These are phyloP conservation scores for Trichonephila clavipes DNA, from an alignment of 1,140 invertebrate genomes.

Conservation along the genomic window DNA sequence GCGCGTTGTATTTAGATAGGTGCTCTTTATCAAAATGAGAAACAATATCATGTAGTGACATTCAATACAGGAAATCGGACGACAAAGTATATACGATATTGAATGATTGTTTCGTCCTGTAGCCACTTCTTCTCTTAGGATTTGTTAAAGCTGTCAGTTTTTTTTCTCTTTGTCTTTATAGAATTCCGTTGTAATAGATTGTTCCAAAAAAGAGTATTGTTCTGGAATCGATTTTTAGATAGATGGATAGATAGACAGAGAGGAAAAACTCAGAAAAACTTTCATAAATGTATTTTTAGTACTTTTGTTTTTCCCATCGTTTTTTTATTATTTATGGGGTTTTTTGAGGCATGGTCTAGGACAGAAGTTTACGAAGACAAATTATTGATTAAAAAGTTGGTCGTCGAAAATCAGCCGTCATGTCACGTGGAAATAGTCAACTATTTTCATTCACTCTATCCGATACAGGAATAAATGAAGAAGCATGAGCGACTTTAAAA, in stretches of 20 bases:
- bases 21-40: slow-evolving; percentile 4
- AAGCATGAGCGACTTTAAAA: neutral
- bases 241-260: too few relatives aligned
- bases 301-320: neutral
- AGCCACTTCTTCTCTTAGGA: slow-evolving; percentile 43
- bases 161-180: slow-evolving; percentile 29
- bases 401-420: slow-evolving; percentile 54
- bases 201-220: slow-evolving; percentile 50
- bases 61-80: slow-evolving; percentile 20
- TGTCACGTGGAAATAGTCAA: slow-evolving; percentile 62
- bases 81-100: neutral
- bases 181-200: slow-evolving; percentile 49
- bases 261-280: neutral
- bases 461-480: slow-evolving; percentile 36
- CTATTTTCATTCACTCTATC: slow-evolving; percentile 57
- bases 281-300: slow-evolving; percentile 58
- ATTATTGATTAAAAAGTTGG: slow-evolving; percentile 67
- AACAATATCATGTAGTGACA: slow-evolving; percentile 25
- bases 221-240: slow-evolving; percentile 41
- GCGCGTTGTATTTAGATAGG: neutral
- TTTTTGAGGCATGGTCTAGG: neutral
- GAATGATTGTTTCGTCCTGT: slow-evolving; percentile 47
- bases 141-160: neutral
- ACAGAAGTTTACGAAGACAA: slow-evolving; percentile 69
- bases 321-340: slow-evolving; percentile 64